Base-by-base conservation (phyloP, 1,140 invertebrate genomes). In the Triops longicaudatus region DNA sequence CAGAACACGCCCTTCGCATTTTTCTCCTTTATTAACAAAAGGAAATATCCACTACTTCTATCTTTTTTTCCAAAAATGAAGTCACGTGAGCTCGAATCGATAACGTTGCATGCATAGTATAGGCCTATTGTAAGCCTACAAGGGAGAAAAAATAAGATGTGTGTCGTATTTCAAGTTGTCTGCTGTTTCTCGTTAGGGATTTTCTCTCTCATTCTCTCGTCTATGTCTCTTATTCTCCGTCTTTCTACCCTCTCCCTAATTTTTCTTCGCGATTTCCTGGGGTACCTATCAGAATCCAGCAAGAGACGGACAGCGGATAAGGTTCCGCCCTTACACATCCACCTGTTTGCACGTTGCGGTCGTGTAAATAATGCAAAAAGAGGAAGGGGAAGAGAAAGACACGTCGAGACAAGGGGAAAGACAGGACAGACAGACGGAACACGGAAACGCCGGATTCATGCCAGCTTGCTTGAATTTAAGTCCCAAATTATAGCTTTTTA, bases 331-430 rank as follows among this genome's bases (percentile, higher is more conserved):
- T 41, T 43, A 63, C 74, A 75, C 43, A 43, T 75, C 42, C 74
- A 63, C 50, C 74, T 75, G 74, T 43, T 50, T n/a, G 74, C 37
- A 75, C 42, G 63, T 75, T 50, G 74, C 74, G 42, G 43, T 28
- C 26, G 43, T 27, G 74, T 75, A 42, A n/a, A 75, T 50, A 26
- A 27, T 14, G 63, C 42, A 75, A 44, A 75, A 27, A 41, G 63
- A 75, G 43, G 74, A 63, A 75, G 41, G 43, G 43, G 26, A 42
- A 50, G 41, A 75, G 28, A 74, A 26, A n/a, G n/a, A n/a, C n/a
- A n/a, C n/a, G n/a, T n/a, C 14, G 73, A 44, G 73, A 75, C n/a
- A 44, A 17, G 26, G 37, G 74, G 17, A 75, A 63, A 63, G 44
- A 63, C 37, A 12, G 74, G 44, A 42, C 14, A 26, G 26, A 75